Percentiles rank a stretch among this genome's conserved stretches.
phyloP scores from a whole-genome alignment of 2,797 vertebrate species.

The Buphagus erythrorhynchus region DNA sequence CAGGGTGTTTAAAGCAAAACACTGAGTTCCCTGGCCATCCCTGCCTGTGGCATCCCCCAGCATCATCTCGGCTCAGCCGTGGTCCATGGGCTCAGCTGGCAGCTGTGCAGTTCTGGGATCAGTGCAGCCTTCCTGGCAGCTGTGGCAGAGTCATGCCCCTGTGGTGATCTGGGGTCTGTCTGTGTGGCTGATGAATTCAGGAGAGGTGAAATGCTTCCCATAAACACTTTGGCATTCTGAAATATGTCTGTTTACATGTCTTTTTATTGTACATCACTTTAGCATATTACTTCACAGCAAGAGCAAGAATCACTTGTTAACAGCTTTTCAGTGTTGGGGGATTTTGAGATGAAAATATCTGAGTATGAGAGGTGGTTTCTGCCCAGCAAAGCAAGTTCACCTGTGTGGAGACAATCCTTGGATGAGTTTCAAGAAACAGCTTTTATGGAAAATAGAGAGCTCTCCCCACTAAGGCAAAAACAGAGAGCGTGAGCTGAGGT shows the following conservation, averaged over 20 bases:
- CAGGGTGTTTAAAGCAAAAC: background rate
- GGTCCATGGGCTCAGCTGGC: background rate
- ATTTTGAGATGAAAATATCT: background rate
- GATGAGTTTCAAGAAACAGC: background rate
- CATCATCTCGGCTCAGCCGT: rapidly evolving
- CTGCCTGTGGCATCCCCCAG: background rate
- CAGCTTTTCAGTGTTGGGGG: background rate
- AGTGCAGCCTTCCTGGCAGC: background rate
- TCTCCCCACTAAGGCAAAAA: background rate
- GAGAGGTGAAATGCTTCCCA: background rate
- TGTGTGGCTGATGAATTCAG: background rate
- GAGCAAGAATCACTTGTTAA: background rate
- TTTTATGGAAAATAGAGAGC: background rate
- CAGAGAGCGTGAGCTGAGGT: background rate
- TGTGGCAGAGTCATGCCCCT: background rate
- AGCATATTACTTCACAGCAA: background rate
- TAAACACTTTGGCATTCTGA: background rate
- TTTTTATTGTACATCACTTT: background rate
- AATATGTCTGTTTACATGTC: background rate
- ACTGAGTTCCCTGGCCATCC: background rate
- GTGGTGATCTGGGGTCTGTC: background rate
- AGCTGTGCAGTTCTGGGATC: background rate
- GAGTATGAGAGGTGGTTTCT: background rate
- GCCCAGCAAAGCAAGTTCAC: background rate
- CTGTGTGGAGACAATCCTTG: background rate